Evolutionary conservation across 2,888 invertebrate genomes (phyloP).

Genomic region (Euproctis similis): DNA sequence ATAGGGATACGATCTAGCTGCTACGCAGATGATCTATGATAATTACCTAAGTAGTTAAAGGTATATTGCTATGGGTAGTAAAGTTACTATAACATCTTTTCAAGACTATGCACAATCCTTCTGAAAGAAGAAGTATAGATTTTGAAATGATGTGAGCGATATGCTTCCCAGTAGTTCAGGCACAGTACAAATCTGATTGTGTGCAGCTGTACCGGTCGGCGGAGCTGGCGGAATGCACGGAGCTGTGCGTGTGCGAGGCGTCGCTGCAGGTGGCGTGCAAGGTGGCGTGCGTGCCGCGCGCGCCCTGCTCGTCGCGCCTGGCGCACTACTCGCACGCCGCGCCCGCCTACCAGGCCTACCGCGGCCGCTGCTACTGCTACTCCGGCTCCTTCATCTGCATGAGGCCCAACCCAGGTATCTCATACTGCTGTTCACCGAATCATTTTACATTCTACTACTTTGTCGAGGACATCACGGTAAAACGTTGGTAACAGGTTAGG

Average conservation of each 20-base stretch:
- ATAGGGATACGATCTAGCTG: no score
- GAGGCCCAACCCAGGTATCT: constrained; percentile 80
- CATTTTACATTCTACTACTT: no score
- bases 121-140: no score
- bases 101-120: no score
- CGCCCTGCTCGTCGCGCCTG: constrained; percentile 90
- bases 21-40: no score
- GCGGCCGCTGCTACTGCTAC: constrained; percentile 92
- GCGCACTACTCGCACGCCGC: constrained; percentile 94
- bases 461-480: no score
- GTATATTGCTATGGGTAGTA: no score
- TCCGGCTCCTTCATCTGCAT: constrained; percentile 94
- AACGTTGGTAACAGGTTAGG: no score
- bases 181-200: constrained; percentile 12
- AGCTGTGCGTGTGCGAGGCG: constrained; percentile 89
- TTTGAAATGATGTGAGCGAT: neutral
- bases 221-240: constrained; percentile 89
- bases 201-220: constrained; percentile 87
- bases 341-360: constrained; percentile 91
- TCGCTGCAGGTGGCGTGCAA: constrained; percentile 87
- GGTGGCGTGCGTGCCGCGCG: constrained; percentile 90
- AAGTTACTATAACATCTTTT: no score
- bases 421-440: no score
- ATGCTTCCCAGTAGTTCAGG: neutral
- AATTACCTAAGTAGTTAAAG: no score